Evolutionary conservation across 2,888 invertebrate genomes (phyloP).

Genomic region (Neelides folsomi): DNA sequence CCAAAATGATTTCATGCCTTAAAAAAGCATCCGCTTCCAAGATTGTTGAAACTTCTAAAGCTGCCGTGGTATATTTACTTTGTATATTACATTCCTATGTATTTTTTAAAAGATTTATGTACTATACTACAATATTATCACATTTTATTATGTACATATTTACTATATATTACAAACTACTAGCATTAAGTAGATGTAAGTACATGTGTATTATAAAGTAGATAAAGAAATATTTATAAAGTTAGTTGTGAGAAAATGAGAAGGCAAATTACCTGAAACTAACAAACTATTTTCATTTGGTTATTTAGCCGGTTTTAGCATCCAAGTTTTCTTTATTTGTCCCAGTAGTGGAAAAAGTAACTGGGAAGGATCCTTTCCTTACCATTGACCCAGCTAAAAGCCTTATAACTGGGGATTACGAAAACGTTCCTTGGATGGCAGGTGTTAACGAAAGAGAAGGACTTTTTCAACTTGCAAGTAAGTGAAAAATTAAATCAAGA

Average conservation of each 20-base stretch:
- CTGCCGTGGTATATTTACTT: neutral
- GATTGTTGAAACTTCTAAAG: conserved; percentile 1
- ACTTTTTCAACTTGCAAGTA: conserved; percentile 5
- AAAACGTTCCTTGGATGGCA: conserved; percentile 6
- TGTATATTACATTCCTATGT: neutral
- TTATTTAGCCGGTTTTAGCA: neutral
- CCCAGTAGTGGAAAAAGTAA: conserved; percentile 8
- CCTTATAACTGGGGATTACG: neutral
- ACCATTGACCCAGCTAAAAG: neutral
- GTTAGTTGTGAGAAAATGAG: neutral
- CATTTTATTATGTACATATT: too few species aligned
- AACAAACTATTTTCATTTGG: neutral
- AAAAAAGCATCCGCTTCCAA: conserved; percentile 1
- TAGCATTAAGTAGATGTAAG: too few species aligned
- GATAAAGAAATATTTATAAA: too few species aligned
- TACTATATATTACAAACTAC: too few species aligned
- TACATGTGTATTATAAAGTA: neutral
- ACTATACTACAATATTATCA: too few species aligned
- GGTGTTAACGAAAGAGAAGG: conserved; percentile 6
- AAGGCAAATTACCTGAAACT: neutral
- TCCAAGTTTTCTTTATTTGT: conserved; percentile 3
- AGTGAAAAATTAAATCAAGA: neutral
- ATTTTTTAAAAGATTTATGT: too few species aligned
- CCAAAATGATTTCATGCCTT: conserved; percentile 5
- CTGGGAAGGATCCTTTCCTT: conserved; percentile 4